phyloP scores from a whole-genome alignment of 2,888 invertebrate genomes.

The Pomacea canaliculata region DNA sequence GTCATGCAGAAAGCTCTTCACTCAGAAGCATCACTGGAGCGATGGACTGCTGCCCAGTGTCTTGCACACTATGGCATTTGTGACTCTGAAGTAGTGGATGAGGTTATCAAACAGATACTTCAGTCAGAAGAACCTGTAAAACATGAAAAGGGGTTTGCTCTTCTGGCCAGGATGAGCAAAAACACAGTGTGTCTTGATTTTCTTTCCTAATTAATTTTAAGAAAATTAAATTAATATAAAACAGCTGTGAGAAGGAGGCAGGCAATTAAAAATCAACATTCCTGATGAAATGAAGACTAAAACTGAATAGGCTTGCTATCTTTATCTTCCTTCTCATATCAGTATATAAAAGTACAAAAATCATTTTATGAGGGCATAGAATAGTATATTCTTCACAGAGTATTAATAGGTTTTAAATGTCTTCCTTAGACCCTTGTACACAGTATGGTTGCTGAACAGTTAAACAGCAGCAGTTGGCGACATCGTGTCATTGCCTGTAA shows the following conservation, averaged over 20 bases:
- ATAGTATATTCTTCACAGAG: too few relatives aligned
- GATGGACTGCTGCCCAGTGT: constrained; percentile 69
- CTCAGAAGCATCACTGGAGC: constrained; percentile 56
- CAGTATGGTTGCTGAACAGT: constrained; percentile 67
- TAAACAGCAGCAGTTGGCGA: constrained; percentile 69
- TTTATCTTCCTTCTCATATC: too few relatives aligned
- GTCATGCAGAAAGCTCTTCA: constrained; percentile 56
- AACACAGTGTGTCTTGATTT: constrained; percentile 54
- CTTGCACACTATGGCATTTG: constrained; percentile 66
- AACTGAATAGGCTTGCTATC: too few relatives aligned
- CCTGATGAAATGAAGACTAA: too few relatives aligned
- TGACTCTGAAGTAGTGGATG: constrained; percentile 67
- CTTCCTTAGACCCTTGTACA: constrained; percentile 64
- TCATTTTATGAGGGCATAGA: too few relatives aligned
- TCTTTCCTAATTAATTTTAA: too few relatives aligned
- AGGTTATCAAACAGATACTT: constrained; percentile 65
- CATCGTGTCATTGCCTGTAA: constrained; percentile 68
- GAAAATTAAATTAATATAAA: neutral
- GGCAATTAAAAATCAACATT: neutral
- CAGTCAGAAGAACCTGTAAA: constrained; percentile 63
- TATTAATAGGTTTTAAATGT: neutral
- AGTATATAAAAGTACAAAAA: too few relatives aligned
- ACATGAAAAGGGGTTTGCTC: constrained; percentile 62
- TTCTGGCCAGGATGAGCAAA: constrained; percentile 63
- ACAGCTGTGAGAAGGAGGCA: neutral